These are phyloP conservation scores for Vesta saturnalis DNA, from an alignment of 2,888 invertebrate species.

Conservation along the genomic window DNA sequence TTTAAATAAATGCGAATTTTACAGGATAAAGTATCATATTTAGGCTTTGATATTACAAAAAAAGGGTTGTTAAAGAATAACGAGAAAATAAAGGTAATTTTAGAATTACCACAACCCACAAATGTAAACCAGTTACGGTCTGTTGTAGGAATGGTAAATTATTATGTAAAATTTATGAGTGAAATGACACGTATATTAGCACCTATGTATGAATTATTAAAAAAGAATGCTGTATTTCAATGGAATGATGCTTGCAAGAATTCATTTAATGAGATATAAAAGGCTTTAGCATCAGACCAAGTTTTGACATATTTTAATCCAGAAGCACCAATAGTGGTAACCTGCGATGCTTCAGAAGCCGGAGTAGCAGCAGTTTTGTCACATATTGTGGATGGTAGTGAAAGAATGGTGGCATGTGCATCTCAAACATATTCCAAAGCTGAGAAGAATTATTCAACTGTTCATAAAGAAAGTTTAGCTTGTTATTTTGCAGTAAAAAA, in stretches of 20 bases:
- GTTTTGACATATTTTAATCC: constrained; percentile 35
- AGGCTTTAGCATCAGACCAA: neutral
- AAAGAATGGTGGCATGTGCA: neutral
- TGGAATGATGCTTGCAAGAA: neutral
- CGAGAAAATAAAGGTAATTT: neutral
- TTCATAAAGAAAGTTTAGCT: neutral
- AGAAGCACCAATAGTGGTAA: constrained; percentile 34
- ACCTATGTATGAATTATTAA: constrained; percentile 1
- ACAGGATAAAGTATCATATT: constrained; percentile 48
- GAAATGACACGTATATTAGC: neutral
- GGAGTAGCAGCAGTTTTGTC: neutral
- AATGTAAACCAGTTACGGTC: neutral
- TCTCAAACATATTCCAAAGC: neutral
- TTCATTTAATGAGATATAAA: neutral
- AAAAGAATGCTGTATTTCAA: neutral
- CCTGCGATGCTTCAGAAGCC: constrained; percentile 30
- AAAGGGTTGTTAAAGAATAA: constrained; percentile 31
- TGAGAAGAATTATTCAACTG: neutral
- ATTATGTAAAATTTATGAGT: neutral
- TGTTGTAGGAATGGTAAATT: neutral
- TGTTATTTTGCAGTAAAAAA: neutral
- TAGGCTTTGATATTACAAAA: constrained; percentile 44
- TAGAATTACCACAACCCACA: neutral
- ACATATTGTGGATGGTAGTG: neutral
- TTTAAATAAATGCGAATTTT: constrained; percentile 53